Evolutionary conservation across 2,113 vertebrate genomes (phyloP).

Genomic region (Epinephelus cyanopodus): DNA sequence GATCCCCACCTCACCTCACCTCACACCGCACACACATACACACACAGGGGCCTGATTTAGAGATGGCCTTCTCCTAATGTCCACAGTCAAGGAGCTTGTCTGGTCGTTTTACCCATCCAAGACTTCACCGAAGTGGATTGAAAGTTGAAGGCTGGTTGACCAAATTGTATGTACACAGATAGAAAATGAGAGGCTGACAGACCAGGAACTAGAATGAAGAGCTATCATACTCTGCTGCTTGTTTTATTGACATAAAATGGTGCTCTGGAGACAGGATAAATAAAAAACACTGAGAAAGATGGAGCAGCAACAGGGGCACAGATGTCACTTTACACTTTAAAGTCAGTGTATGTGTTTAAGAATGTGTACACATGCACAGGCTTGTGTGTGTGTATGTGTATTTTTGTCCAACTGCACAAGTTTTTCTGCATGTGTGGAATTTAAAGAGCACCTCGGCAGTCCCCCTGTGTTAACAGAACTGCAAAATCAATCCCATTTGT

Average conservation of each 20-base stretch:
- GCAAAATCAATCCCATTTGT: slow-evolving; percentile 71
- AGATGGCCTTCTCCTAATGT: slow-evolving; percentile 49
- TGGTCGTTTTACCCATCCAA: slow-evolving; percentile 33
- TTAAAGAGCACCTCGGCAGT: slow-evolving; percentile 17
- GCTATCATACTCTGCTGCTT: slow-evolving; percentile 11
- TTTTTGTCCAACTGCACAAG: not conserved
- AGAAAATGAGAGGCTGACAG: slow-evolving; percentile 21
- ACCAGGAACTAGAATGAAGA: not conserved
- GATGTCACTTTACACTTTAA: not conserved
- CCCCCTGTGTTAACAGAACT: slow-evolving; percentile 54
- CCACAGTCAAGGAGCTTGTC: slow-evolving; percentile 49
- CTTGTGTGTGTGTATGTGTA: not conserved
- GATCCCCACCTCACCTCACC: no score
- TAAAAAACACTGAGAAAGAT: not conserved
- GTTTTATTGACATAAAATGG: slow-evolving; percentile 1
- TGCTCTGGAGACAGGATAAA: not conserved
- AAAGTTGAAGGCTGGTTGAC: slow-evolving; percentile 39
- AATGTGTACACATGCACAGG: not conserved
- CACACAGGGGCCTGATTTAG: slow-evolving; percentile 66
- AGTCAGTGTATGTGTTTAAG: not conserved
- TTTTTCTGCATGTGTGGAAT: slow-evolving; percentile 14
- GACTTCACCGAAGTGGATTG: slow-evolving; percentile 18
- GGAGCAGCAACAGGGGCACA: not conserved
- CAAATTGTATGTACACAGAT: slow-evolving; percentile 29
- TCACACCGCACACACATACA: no score